Conservation (phyloP, 1,140 invertebrate species). For the Euura saliciscinereae region DNA sequence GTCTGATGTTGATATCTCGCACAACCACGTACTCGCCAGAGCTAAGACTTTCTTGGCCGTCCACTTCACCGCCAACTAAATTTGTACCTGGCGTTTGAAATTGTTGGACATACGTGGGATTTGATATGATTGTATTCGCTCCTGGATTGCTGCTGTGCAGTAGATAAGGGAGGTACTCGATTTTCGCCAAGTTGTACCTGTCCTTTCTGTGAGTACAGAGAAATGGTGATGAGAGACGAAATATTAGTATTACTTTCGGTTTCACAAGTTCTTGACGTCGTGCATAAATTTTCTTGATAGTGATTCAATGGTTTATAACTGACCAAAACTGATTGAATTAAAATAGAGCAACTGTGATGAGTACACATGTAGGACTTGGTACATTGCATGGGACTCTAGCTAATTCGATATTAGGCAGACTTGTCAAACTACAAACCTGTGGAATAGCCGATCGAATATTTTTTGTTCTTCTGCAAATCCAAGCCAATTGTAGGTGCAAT, state of each 20-base stretch:
- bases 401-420: conserved; percentile 12
- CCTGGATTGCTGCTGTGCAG: conserved; percentile 84
- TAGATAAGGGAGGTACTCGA: conserved; percentile 85
- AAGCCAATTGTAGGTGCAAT: conserved; percentile 95
- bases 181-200: conserved; percentile 89
- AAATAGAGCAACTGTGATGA: no score
- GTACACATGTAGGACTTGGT: no score
- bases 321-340: no score
- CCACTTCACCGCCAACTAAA: conserved; percentile 86
- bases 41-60: conserved; percentile 79
- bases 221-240: conserved; percentile 7
- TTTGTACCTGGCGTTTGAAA: conserved; percentile 73
- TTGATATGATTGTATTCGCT: conserved; percentile 74
- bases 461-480: conserved; percentile 78
- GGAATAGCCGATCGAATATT: conserved; percentile 84
- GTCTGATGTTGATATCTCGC: conserved; percentile 89
- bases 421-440: conserved; percentile 59
- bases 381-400: not conserved
- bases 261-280: not conserved
- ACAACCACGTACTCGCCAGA: conserved; percentile 84
- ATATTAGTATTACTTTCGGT: not conserved
- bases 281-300: no score
- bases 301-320: no score
- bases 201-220: conserved; percentile 72
- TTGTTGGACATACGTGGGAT: conserved; percentile 76